Percentiles rank a stretch among this genome's conserved stretches.
Conservation (phyloP, 2,113 vertebrate genomes). For the Nothobranchius furzeri region DNA sequence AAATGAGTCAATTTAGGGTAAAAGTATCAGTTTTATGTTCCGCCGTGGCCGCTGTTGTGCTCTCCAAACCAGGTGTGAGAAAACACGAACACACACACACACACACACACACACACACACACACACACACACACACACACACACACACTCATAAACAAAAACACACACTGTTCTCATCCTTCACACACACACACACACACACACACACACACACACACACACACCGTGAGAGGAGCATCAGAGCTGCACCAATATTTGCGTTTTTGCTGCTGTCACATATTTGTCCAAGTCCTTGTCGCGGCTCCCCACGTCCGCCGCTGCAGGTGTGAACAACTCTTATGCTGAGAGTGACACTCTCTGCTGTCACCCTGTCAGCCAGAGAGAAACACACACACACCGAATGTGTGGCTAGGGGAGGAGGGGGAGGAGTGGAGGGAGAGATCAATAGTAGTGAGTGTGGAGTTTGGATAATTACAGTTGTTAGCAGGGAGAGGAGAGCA, state of each 20-base stretch:
- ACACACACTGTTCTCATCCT: slow-evolving; percentile 2
- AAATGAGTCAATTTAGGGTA: too few relatives aligned
- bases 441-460: slow-evolving; percentile 78
- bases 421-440: slow-evolving; percentile 40
- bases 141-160: slow-evolving; percentile 16
- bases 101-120: slow-evolving; percentile 24
- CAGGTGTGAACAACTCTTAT: slow-evolving; percentile 72
- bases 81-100: slow-evolving; percentile 19
- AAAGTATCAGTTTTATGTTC: not conserved
- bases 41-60: slow-evolving; percentile 1
- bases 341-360: slow-evolving; percentile 56
- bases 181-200: slow-evolving; percentile 3
- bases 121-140: slow-evolving; percentile 29
- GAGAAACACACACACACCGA: slow-evolving; percentile 17
- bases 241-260: slow-evolving; percentile 67
- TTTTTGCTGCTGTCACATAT: slow-evolving; percentile 57
- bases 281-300: slow-evolving; percentile 49
- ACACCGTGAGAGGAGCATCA: slow-evolving; percentile 16
- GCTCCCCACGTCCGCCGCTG: slow-evolving; percentile 59
- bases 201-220: slow-evolving; percentile 15
- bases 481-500: slow-evolving; percentile 83
- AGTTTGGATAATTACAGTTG: slow-evolving; percentile 93
- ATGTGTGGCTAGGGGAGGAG: slow-evolving; percentile 24
- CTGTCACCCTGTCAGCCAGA: slow-evolving; percentile 49
- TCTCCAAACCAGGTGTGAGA: slow-evolving; percentile 53